Evolutionary conservation across 37 sponge, comb jelly and placozoan genomes (phyloP), one percentile per base, ranked within the genome.

Genomic region (Cliona cf. orientalis): DNA sequence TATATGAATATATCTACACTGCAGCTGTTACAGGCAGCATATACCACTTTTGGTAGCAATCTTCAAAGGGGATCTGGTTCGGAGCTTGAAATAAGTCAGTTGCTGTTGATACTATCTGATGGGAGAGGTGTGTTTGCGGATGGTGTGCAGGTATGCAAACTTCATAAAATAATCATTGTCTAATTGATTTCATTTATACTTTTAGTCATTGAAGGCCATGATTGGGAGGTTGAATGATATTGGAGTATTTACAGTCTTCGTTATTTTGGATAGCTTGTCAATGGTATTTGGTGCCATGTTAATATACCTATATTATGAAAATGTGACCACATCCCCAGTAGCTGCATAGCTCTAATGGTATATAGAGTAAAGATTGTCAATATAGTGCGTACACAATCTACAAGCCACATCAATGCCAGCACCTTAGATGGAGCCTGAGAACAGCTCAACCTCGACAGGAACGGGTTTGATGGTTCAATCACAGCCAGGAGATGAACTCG

Each of bases 111-210:
- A 6, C 67, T 98, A 31, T 96, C 97, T 37, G 99, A 98, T 90
- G 99, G 99, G 9, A 86, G 99, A 67, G 99, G 99, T 12, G 86
- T 96, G 32, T 96, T 96, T 83, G 86, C 78, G 17, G 95, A 94
- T 57, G 97, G 97, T 28, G 69, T 74, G 45, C 66, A 49, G 79
- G 95, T 95, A 44, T 49, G 25, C 33, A 29, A 2, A 33, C 17
- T 64, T 22, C 12, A 67, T 46, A 11, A 17, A 19, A 25, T 41
- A 2, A 5, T 66, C 40, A 66, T 53, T 59, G 43, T 31, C 45
- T 68, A 33, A 49, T 5, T 79, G 43, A 56, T 45, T 58, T 3
- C 61, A 17, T 63, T 25, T 77, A n/a, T 44, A 49, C 45, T 45
- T 89, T 42, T 29, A 97, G 97, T 74, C 87, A 46, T 80, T 98